Evolutionary conservation across 1,140 invertebrate species (phyloP).

Genomic region (Orchestia grillus): DNA sequence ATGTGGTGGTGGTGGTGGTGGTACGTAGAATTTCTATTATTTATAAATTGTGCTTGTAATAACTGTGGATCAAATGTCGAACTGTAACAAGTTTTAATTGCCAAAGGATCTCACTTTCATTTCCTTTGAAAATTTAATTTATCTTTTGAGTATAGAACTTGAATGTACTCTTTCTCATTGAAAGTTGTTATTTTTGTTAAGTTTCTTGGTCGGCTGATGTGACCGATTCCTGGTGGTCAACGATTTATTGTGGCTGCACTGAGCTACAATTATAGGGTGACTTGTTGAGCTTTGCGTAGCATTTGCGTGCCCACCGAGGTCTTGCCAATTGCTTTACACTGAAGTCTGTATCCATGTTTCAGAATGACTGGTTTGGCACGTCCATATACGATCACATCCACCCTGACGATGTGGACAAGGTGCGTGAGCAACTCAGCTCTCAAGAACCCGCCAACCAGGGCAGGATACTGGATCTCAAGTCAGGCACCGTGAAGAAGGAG

Average conservation of each 20-base stretch:
- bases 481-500: slow-evolving; percentile 98
- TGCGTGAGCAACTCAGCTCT: slow-evolving; percentile 94
- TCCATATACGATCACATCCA: slow-evolving; percentile 96
- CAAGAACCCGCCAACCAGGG: slow-evolving; percentile 97
- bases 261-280: neutral
- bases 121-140: neutral
- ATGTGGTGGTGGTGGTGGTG: too few relatives aligned
- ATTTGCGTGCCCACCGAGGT: neutral
- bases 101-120: neutral
- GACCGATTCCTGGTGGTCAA: neutral
- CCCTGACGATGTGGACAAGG: slow-evolving; percentile 97
- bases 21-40: neutral
- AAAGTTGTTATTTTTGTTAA: neutral
- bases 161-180: neutral
- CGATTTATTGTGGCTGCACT: neutral
- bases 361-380: slow-evolving; percentile 97
- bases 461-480: slow-evolving; percentile 96
- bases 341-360: slow-evolving; percentile 63
- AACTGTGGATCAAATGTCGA: neutral
- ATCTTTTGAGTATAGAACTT: neutral
- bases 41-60: neutral
- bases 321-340: neutral
- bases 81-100: neutral
- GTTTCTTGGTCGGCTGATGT: neutral
- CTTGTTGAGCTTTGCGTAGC: neutral